Base-by-base conservation (phyloP, 2,797 vertebrate genomes). In the Falco rusticolus region DNA sequence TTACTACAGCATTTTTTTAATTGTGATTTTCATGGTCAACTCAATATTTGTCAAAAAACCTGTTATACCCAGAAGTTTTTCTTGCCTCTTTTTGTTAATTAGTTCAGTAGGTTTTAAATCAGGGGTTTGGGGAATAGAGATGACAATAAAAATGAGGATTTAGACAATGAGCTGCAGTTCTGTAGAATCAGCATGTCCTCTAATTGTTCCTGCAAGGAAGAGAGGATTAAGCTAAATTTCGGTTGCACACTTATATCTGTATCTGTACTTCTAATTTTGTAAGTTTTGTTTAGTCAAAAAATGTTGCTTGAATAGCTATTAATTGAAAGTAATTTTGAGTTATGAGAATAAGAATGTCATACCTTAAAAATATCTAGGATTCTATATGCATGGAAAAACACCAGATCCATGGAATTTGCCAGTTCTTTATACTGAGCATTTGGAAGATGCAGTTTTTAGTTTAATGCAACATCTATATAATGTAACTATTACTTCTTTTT, bases 391-490 rank as follows among this genome's bases (percentile, higher is more conserved):
- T 20, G 13, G 22, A 41, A 33, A 63, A 25, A 12, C 28, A 16
- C 3, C 17, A 41, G 4, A n/a, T 8, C 28, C 9, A 5, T 16
- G n/a, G 37, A 75, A 68, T 72, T 9, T 4, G 72, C 3, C 57
- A 70, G 75, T 93, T 71, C 47, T 53, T 64, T 37, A 18, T 9
- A 31, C 11, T 1, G 0, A 54, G 4, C 24, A 18, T 33, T 79
- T 76, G 28, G 37, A 47, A 71, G 61, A 71, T 3, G 10, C 0
- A 8, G 5, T 0, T 19, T 86, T 45, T 65, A 0, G 1, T 72
- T 86, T 39, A 47, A 61, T 53, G 19, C 2, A 37, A 24, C 4
- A 24, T 29, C 14, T 47, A 14, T 5, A 11, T 34, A 50, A 80
- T 12, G 5, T 20, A 79, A 24, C 50, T 65, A 24, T 33, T 70